A percentile compares a stretch with the other conserved stretches of the same genome.
Conservation (phyloP, 2,888 invertebrate genomes). For the Pelosia muscerda region DNA sequence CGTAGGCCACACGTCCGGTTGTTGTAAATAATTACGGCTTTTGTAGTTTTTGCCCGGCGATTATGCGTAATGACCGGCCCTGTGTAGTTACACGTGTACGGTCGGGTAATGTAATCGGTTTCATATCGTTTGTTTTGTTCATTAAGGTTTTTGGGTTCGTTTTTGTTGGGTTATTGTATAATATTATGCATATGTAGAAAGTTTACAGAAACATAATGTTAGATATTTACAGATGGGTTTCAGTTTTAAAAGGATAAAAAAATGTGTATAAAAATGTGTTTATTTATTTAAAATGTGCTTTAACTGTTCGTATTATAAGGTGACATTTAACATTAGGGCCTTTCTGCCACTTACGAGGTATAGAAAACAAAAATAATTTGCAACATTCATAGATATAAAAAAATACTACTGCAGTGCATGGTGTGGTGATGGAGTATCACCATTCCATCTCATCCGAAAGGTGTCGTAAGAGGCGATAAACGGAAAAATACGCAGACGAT, state of each 20-base stretch:
- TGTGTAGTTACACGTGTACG: conserved; percentile 44
- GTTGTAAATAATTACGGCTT: conserved; percentile 76
- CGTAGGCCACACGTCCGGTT: conserved; percentile 57
- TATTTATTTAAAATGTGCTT: too few species aligned
- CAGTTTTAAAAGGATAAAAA: neutral
- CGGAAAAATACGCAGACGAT: too few species aligned
- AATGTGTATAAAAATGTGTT: too few species aligned
- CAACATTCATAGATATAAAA: too few species aligned
- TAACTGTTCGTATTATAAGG: too few species aligned
- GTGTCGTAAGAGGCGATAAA: too few species aligned
- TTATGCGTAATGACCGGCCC: conserved; percentile 54
- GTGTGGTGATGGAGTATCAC: too few species aligned
- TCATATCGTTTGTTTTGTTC: conserved; percentile 43
- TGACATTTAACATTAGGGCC: too few species aligned
- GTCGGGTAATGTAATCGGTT: conserved; percentile 36
- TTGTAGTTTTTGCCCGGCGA: conserved; percentile 55
- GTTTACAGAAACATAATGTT: neutral
- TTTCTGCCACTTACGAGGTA: too few species aligned
- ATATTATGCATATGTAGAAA: neutral
- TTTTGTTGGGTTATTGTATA: conserved; percentile 18
- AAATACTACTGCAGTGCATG: too few species aligned
- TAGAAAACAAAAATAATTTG: too few species aligned
- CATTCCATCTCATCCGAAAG: too few species aligned
- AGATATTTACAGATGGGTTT: neutral
- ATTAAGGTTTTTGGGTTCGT: conserved; percentile 29